A percentile compares a stretch with the other conserved stretches of the same genome.
These are phyloP conservation scores for Quiscalus mexicanus DNA, from an alignment of 2,113 vertebrate genomes.

Conservation along the genomic window DNA sequence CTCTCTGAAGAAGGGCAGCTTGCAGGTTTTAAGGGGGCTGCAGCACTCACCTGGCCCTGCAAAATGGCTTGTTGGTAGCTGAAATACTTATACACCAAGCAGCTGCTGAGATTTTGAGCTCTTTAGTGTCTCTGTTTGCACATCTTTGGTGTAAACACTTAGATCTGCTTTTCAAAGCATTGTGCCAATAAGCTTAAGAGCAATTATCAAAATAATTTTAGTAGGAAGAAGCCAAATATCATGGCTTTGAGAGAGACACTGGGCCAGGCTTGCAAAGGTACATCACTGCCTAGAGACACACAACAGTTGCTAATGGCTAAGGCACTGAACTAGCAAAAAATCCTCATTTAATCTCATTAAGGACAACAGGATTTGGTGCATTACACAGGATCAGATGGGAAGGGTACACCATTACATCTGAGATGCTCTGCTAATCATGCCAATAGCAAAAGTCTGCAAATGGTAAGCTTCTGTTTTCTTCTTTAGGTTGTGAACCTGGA, in stretches of 20 bases:
- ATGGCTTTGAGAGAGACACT: background rate
- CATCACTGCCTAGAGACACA: background rate
- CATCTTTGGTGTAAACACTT: background rate
- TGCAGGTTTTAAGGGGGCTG: background rate
- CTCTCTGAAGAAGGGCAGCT: background rate
- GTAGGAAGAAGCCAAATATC: background rate
- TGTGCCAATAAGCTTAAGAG: background rate
- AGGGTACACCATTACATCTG: background rate
- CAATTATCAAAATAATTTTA: background rate
- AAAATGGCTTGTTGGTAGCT: background rate
- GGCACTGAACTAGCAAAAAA: background rate
- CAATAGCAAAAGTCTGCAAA: background rate
- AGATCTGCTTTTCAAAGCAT: background rate
- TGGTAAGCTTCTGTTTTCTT: background rate
- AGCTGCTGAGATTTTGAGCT: background rate
- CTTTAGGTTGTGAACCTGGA: background rate
- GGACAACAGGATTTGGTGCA: background rate
- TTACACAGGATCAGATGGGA: background rate
- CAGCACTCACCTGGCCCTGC: background rate
- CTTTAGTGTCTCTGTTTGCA: background rate
- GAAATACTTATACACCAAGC: background rate
- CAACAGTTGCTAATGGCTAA: background rate
- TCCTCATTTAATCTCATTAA: constrained; percentile 10
- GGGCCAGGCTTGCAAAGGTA: background rate
- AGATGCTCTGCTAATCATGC: background rate